Evolutionary conservation across 1,140 invertebrate genomes (phyloP), one percentile per base, ranked within the genome.

Genomic region (Zaprionus kolodkinae): DNA sequence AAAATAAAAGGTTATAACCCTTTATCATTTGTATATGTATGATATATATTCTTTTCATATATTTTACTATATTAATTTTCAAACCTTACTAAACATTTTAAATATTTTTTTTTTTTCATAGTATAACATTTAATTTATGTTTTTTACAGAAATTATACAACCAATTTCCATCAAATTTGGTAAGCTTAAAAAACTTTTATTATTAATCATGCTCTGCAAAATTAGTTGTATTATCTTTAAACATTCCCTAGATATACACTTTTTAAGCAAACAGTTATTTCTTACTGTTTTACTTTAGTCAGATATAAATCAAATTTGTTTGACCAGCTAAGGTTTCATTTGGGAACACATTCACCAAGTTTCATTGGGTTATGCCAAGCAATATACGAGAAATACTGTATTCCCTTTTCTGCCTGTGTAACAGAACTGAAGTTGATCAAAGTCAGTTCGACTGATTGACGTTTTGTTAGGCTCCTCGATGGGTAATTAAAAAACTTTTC

Each of bases 401-500:
- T 9, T 48, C 45, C 45, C 17, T 50, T 50, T 50, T 50, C 45
- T 50, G 45, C 11, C 45, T 21, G 45, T 50, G 45, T 50, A 50
- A 21, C 21, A n/a, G 45, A 0, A 50, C 17, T 10, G 1, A 50
- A 50, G 45, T 50, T 50, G 45, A 62, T 45, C 74, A 79, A 59
- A 60, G 69, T 77, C 55, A 60, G 50, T 50, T 38, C 36, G 35
- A n/a, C 79, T 82, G 84, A 83, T 88, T 88, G 83, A 87, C 83
- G 75, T 78, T 86, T 75, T 67, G 77, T 59, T 74, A 59, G 73
- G 30, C 56, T 33, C 55, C 56, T 33, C 55, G 48, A 36, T 55
- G 71, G 64, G 85, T 89, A 89, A 89, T 89, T 89, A 89, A 89
- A 89, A 81, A 76, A 78, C 54, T 81, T 70, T 80, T 89, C 78